Percentiles rank a stretch among this genome's conserved stretches.
phyloP scores from a whole-genome alignment of 2,888 invertebrate species.

The Epiblema foenella region DNA sequence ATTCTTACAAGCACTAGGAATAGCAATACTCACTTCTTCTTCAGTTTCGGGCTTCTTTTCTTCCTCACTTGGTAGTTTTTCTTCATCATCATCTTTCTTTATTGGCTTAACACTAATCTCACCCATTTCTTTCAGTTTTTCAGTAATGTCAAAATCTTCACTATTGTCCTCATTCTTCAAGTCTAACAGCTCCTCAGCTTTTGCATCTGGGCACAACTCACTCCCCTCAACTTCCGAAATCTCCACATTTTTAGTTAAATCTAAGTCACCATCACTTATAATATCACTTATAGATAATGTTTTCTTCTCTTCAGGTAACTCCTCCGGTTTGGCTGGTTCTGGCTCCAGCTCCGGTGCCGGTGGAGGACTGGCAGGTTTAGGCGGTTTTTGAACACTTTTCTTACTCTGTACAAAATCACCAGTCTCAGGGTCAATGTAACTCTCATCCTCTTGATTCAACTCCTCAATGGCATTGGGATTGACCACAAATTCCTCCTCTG shows the following conservation, averaged over 20 bases:
- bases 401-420: conserved; percentile 76
- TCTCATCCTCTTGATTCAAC: conserved; percentile 77
- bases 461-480: conserved; percentile 79
- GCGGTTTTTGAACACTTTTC: conserved; percentile 51
- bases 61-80: conserved; percentile 55
- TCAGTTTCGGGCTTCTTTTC: conserved; percentile 72
- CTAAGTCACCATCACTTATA: conserved; percentile 77
- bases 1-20: neutral
- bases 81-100: conserved; percentile 64
- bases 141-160: conserved; percentile 85
- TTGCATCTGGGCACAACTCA: conserved; percentile 73
- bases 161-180: conserved; percentile 76
- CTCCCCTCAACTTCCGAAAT: conserved; percentile 78
- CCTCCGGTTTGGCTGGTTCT: conserved; percentile 40
- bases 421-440: conserved; percentile 81
- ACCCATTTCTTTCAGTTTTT: conserved; percentile 87
- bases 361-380: conserved; percentile 48
- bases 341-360: conserved; percentile 45
- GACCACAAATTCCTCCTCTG: conserved; percentile 80
- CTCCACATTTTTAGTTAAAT: conserved; percentile 79
- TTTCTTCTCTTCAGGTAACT: conserved; percentile 62
- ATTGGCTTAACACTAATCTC: conserved; percentile 80
- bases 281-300: conserved; percentile 81
- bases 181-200: conserved; percentile 72
- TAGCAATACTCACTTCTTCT: conserved; percentile 69